Conservation (phyloP, 2,797 vertebrate species). For the Pangasius sanitwongsei region DNA sequence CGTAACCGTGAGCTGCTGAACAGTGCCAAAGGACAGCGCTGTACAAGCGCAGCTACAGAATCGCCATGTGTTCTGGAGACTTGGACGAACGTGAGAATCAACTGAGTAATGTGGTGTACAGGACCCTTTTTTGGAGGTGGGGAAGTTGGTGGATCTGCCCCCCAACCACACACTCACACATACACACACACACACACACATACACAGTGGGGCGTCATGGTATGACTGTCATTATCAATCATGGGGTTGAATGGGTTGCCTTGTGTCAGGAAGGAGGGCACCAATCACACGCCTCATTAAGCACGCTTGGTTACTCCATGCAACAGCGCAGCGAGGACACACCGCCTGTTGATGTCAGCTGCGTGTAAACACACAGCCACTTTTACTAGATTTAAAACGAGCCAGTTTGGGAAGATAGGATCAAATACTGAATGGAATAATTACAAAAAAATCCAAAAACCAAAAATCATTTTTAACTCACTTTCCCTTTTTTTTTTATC, state of each 20-base stretch:
- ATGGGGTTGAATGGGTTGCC: slow-evolving; percentile 72
- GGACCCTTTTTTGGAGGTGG: background rate
- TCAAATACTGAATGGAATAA: background rate
- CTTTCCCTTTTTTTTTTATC: background rate
- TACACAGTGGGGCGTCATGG: slow-evolving; percentile 76
- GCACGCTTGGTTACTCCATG: slow-evolving; percentile 80
- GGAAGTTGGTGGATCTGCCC: background rate
- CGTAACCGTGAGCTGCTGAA: background rate
- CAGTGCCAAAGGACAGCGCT: background rate
- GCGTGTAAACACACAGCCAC: background rate
- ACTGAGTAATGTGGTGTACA: background rate
- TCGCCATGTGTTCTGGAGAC: background rate
- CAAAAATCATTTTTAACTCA: background rate
- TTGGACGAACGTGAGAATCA: background rate
- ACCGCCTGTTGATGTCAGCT: slow-evolving; percentile 68
- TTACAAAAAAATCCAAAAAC: background rate
- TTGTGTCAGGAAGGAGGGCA: slow-evolving; percentile 78
- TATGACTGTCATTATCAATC: slow-evolving; percentile 81
- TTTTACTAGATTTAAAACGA: background rate
- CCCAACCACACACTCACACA: slow-evolving; percentile 35
- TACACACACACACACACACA: slow-evolving; percentile 21
- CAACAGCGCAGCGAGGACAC: slow-evolving; percentile 68
- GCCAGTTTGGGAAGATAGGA: background rate
- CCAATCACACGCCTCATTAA: slow-evolving; percentile 85
- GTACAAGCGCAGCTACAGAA: background rate